Percentiles rank a stretch among this genome's conserved stretches.
Conservation (phyloP, 2,797 vertebrate genomes). For the Eidolon dupreanum region DNA sequence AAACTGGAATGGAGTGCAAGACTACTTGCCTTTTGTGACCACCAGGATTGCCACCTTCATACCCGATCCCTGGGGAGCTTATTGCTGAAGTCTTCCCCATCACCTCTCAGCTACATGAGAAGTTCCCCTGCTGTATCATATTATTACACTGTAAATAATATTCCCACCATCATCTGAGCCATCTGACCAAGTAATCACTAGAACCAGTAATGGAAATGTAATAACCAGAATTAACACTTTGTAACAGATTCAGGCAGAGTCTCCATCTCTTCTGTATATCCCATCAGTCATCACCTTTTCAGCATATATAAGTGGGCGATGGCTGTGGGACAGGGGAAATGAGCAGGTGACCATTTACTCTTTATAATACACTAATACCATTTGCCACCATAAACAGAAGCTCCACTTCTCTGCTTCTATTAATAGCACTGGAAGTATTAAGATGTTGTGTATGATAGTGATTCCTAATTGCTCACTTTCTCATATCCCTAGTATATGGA, state of each 20-base stretch:
- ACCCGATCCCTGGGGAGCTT: neutral
- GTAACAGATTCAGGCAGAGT: neutral
- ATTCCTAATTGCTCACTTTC: neutral
- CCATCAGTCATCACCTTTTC: neutral
- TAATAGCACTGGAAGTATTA: neutral
- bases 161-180: neutral
- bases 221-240: neutral
- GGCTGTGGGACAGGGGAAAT: neutral
- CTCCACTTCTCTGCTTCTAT: neutral
- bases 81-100: neutral
- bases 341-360: neutral
- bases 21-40: neutral
- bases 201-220: neutral
- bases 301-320: neutral
- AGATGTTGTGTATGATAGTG: neutral
- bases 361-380: neutral
- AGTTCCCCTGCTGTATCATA: neutral
- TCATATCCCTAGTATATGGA: neutral
- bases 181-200: neutral
- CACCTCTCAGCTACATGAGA: neutral
- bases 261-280: neutral
- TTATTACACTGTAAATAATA: neutral
- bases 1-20: neutral
- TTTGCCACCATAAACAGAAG: neutral
- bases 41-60: neutral